A percentile compares a stretch with the other conserved stretches of the same genome.
These are phyloP conservation scores for Acanthopagrus latus DNA, from an alignment of 2,797 vertebrate genomes.

Conservation along the genomic window DNA sequence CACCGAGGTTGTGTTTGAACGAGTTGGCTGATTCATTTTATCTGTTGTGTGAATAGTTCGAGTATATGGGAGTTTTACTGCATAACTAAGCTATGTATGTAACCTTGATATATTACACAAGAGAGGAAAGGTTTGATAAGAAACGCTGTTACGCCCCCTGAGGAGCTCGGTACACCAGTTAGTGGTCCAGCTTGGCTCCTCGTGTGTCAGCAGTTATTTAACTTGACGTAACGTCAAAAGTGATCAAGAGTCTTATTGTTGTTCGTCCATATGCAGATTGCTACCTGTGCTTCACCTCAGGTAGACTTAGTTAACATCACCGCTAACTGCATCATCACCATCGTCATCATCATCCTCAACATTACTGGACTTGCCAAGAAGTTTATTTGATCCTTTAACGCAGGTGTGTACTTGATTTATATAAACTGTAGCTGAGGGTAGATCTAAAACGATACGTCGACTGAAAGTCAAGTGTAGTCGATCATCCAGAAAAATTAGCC, in stretches of 20 bases:
- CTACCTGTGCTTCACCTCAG: neutral
- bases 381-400: neutral
- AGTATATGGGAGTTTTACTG: neutral
- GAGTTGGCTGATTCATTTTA: neutral
- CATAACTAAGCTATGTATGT: neutral
- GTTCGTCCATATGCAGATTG: neutral
- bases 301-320: neutral
- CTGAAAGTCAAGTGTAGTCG: too few species aligned
- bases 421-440: too few species aligned
- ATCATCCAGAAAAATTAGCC: too few species aligned
- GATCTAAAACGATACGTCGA: neutral
- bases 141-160: slow-evolving; percentile 5
- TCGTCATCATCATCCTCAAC: neutral
- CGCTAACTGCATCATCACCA: neutral
- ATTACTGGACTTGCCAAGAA: neutral
- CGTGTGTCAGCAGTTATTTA: neutral
- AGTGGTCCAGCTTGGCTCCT: neutral
- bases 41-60: neutral
- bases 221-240: neutral
- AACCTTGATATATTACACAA: neutral
- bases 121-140: neutral
- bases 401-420: neutral
- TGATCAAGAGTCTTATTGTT: neutral
- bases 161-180: neutral
- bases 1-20: neutral